Base-by-base conservation (phyloP, 2,113 vertebrate genomes). In the Tetraodon nigroviridis region DNA sequence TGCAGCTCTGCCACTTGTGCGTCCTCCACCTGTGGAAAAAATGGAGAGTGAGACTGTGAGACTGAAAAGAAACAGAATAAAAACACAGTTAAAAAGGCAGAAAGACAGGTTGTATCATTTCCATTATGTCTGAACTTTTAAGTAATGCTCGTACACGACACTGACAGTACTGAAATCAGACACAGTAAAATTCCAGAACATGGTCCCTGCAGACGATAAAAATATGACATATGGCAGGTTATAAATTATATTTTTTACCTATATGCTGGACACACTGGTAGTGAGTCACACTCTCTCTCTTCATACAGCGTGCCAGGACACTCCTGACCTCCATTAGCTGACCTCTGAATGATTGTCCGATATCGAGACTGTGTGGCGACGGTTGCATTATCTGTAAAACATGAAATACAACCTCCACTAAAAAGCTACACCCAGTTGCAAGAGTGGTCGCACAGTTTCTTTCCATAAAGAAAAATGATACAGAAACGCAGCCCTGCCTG, bases 231-330 rank as follows among this genome's bases (percentile, higher is more conserved):
- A 15, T 53, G 17, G 13, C 45, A 52, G 1, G 41, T 19, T 47
- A 55, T 45, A 61, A 62, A 58, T 55, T n/a, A n/a, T 52, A 15
- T 53, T 32, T 63, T 69, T 85, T 91, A 96, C 97, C 94, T 92
- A 66, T 93, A 98, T 11, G 77, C 69, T 40, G 93, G 92, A 78
- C 97, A 98, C 37, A 87, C 6, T 20, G 89, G 88, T 65, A 87
- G 65, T 55, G 92, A 89, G 86, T 98, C 95, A 89, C 97, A 99
- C 45, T 95, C 95, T 73, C 97, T 91, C 75, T 98, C 97, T 72
- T 99, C 97, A 71, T 91, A 96, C 64, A 99, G 87, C 1, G 97
- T 98, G 81, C 97, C 94, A 0, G 97, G 97, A 67, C 97, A 99
- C 13, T 93, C 90, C 45, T 93, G 92, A 59, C 95, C 97, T 69